Conservation (phyloP, 2,113 vertebrate species). For the Pteropus alecto region DNA sequence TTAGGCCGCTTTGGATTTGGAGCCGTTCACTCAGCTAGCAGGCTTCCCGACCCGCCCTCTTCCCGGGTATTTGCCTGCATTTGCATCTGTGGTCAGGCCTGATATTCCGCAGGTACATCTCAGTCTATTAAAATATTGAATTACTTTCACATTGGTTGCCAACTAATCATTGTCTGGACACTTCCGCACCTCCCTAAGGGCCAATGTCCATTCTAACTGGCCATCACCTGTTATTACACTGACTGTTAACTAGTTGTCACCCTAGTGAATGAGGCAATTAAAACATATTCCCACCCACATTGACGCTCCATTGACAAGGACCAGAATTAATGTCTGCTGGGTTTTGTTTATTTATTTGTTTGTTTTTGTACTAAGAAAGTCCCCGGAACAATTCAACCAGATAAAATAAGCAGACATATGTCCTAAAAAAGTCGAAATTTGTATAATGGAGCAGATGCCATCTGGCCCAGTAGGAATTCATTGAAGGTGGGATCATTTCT, state of each 20-base stretch:
- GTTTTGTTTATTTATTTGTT: not conserved
- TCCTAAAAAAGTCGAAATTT: not conserved
- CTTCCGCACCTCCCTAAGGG: not conserved
- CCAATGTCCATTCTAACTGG: not conserved
- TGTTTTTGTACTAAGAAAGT: not conserved
- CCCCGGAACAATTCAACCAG: not conserved
- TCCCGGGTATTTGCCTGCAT: fast-evolving
- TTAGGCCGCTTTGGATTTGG: not conserved
- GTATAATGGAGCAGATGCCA: not conserved
- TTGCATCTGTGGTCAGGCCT: not conserved
- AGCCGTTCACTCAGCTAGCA: not conserved
- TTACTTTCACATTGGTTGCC: not conserved
- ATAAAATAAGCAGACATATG: not conserved
- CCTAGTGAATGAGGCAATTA: not conserved
- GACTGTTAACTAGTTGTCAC: not conserved
- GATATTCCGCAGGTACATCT: not conserved
- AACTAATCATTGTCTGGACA: not conserved
- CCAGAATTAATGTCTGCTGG: not conserved
- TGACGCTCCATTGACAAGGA: not conserved
- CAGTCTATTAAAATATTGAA: not conserved
- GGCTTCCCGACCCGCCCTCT: not conserved
- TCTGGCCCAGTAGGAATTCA: not conserved
- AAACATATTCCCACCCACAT: not conserved
- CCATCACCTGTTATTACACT: not conserved
- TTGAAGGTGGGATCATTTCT: not conserved